These are phyloP conservation scores for Drosophila yakuba DNA, from an alignment of 1,140 invertebrate species.

Conservation along the genomic window DNA sequence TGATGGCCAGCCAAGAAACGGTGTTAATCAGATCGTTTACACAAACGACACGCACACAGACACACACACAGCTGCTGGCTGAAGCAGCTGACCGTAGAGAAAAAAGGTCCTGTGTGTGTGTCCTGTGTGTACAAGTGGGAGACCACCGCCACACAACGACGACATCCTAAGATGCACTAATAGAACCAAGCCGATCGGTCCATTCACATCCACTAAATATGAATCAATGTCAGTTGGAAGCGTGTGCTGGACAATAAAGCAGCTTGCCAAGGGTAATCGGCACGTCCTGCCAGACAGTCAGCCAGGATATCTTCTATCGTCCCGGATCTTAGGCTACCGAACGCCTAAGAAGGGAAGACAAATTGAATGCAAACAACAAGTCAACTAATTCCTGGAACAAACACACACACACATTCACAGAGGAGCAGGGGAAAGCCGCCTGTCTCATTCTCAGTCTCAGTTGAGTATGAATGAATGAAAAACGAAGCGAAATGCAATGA, in stretches of 20 bases:
- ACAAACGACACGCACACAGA: constrained; percentile 62
- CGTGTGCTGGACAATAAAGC: constrained; percentile 74
- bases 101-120: constrained; percentile 30
- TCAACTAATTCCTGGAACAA: constrained; percentile 71
- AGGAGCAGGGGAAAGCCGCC: constrained; percentile 38
- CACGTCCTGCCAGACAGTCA: constrained; percentile 49
- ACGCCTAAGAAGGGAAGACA: constrained; percentile 65
- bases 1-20: constrained; percentile 54
- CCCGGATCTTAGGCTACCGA: constrained; percentile 56
- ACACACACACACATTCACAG: constrained; percentile 17
- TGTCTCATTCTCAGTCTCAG: background rate
- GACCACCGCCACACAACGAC: constrained; percentile 17
- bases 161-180: constrained; percentile 8
- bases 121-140: constrained; percentile 68
- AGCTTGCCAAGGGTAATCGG: constrained; percentile 58
- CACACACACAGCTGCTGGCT: background rate
- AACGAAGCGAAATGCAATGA: constrained; percentile 34
- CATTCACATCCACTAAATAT: constrained; percentile 62
- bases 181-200: constrained; percentile 4
- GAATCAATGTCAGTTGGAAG: constrained; percentile 76
- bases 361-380: constrained; percentile 73
- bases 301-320: constrained; percentile 48
- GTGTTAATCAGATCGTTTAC: constrained; percentile 74
- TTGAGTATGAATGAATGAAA: constrained; percentile 48
- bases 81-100: constrained; percentile 16